A percentile compares a stretch with the other conserved stretches of the same genome.
phyloP scores from a whole-genome alignment of 2,888 invertebrate genomes.

The Monopis laevigella region DNA sequence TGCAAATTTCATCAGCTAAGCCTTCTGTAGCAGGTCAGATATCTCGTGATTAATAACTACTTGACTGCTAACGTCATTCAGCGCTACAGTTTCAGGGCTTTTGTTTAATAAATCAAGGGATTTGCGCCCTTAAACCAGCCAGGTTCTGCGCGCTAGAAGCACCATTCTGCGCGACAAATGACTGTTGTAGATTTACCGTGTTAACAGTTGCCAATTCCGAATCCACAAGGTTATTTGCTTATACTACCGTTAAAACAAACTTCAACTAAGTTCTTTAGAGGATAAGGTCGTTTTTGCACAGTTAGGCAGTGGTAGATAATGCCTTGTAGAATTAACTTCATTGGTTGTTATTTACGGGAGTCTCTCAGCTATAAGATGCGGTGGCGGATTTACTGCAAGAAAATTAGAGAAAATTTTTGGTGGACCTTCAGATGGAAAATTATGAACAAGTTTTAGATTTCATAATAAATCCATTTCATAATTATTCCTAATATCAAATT shows the following conservation, averaged over 20 bases:
- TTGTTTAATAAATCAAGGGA: slow-evolving; percentile 7
- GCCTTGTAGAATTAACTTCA: not conserved
- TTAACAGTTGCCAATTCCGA: slow-evolving; percentile 19
- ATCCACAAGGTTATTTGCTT: not conserved
- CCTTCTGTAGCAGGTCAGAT: too few relatives aligned
- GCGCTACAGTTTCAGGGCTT: slow-evolving; percentile 6
- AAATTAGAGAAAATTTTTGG: slow-evolving; percentile 10
- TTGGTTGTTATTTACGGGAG: slow-evolving; percentile 9
- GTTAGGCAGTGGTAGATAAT: not conserved
- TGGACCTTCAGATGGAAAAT: slow-evolving; percentile 3
- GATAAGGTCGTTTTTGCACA: too few relatives aligned
- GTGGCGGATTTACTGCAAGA: slow-evolving; percentile 11
- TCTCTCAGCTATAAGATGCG: slow-evolving; percentile 9
- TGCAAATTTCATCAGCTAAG: too few relatives aligned
- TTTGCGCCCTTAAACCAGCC: slow-evolving; percentile 9
- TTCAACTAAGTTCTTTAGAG: too few relatives aligned
- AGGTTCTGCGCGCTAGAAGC: slow-evolving; percentile 9
- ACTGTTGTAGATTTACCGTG: slow-evolving; percentile 22
- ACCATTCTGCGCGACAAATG: slow-evolving; percentile 19
- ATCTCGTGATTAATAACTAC: slow-evolving; percentile 4
- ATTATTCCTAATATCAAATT: too few relatives aligned
- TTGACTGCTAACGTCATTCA: not conserved
- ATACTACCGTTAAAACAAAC: too few relatives aligned
- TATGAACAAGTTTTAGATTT: too few relatives aligned
- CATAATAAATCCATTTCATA: too few relatives aligned